A percentile compares a stretch with the other conserved stretches of the same genome.
Evolutionary conservation across 2,888 invertebrate genomes (phyloP).

Genomic region (Torymus texanus): DNA sequence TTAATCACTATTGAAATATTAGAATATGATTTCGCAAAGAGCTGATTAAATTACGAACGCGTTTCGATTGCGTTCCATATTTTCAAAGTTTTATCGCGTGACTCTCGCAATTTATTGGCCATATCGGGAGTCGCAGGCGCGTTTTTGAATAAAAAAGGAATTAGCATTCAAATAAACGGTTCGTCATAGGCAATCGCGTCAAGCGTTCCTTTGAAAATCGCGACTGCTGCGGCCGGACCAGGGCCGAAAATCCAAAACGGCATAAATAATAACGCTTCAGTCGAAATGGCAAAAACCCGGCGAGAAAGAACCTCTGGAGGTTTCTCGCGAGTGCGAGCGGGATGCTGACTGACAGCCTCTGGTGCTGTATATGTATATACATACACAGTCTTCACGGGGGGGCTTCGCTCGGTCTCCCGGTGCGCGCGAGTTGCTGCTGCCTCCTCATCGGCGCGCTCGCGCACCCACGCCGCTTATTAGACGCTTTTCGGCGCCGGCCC

Average conservation of each 20-base stretch:
- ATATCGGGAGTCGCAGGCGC: not conserved
- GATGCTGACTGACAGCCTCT: too few relatives aligned
- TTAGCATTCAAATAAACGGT: conserved; percentile 47
- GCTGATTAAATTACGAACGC: conserved; percentile 20
- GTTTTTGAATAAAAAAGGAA: conserved; percentile 8
- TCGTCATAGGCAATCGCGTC: conserved; percentile 8
- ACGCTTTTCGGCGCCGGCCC: not conserved
- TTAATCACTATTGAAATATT: conserved; percentile 13
- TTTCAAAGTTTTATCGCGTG: conserved; percentile 25
- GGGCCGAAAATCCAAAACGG: too few relatives aligned
- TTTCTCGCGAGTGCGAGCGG: too few relatives aligned
- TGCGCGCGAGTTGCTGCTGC: conserved; percentile 72
- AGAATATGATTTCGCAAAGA: not conserved
- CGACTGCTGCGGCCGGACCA: not conserved
- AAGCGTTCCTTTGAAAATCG: not conserved
- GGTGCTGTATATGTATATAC: too few relatives aligned
- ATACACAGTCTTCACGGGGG: conserved; percentile 71
- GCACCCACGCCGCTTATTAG: conserved; percentile 40
- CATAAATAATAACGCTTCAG: too few relatives aligned
- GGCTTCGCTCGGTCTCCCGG: conserved; percentile 72
- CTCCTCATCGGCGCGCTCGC: conserved; percentile 18
- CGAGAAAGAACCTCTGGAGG: too few relatives aligned
- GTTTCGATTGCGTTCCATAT: not conserved
- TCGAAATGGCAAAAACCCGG: too few relatives aligned
- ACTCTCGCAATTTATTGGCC: conserved; percentile 24